Evolutionary conservation across 2,113 vertebrate species (phyloP), one percentile per base, ranked within the genome.

Genomic region (Falco punctatus): DNA sequence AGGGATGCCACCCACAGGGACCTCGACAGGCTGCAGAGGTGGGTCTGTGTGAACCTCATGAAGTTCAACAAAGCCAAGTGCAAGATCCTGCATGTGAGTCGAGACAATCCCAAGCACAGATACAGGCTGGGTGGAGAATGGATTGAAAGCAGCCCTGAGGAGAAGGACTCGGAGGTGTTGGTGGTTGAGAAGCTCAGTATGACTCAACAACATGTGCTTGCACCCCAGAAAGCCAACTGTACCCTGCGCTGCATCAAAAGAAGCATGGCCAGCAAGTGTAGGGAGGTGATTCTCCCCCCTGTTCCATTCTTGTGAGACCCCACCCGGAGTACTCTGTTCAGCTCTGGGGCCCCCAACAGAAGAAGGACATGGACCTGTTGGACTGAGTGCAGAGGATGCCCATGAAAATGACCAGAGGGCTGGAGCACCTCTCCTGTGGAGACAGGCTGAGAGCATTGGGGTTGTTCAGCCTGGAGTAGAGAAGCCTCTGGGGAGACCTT

Each of bases 191-290:
- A 79, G 30, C 16, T 79, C 22, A 46, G 5, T 14, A 33, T 38
- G 6, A 33, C 17, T 5, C 27, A 13, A 9, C 21, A 44, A 12
- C 22, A 27, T 35, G 35, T 12, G 8, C n/a, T 57, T 3, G 24
- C 6, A 18, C 3, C 9, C 20, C 42, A 71, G 57, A 58, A 64
- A 52, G 17, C 18, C 9, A 57, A 0, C 64, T 1, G 46, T 46
- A 17, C 46, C 46, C 46, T 46, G 46, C 15, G 42, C 42, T 42
- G 1, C 23, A 64, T 51, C 64, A 4, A 70, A 58, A 77, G 9
- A 19, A 70, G 15, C 0, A 0, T 26, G 27, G 10, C 30, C 64
- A 77, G 35, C 32, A 52, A 21, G 32, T 5, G 0, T 1, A 49
- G 24, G 30, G 24, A 48, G 10, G 30, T 19, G 23, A 65, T 58